These are phyloP conservation scores for Copidosoma aretas DNA, from an alignment of 2,888 invertebrate genomes.

Conservation along the genomic window DNA sequence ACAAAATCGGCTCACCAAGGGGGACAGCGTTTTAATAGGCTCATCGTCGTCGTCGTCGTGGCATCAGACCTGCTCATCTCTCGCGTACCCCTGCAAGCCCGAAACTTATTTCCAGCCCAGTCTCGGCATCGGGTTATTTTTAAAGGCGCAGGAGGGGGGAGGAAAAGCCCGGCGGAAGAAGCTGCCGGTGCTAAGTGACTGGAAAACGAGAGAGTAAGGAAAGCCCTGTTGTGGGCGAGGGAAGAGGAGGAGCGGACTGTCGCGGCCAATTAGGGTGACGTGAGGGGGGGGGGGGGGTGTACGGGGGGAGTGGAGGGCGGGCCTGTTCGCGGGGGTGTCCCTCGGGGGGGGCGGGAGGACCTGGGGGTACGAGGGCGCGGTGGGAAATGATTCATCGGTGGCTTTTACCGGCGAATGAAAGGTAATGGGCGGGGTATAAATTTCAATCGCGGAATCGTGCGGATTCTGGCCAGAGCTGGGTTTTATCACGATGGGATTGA, in stretches of 20 bases:
- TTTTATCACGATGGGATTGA: too few relatives aligned
- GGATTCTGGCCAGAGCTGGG: too few relatives aligned
- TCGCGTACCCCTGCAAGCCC: neutral
- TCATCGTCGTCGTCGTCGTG: slow-evolving; percentile 22
- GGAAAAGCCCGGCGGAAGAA: slow-evolving; percentile 16
- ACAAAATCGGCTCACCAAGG: neutral
- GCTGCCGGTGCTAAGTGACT: slow-evolving; percentile 19
- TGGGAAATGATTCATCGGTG: too few relatives aligned
- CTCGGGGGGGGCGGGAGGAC: too few relatives aligned
- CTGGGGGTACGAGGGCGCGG: too few relatives aligned
- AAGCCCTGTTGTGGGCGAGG: neutral
- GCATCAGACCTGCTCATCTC: slow-evolving; percentile 18
- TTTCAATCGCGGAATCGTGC: too few relatives aligned
- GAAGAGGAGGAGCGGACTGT: slow-evolving; percentile 2
- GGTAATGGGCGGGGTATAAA: too few relatives aligned
- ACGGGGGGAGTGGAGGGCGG: too few relatives aligned
- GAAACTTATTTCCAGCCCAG: slow-evolving; percentile 27
- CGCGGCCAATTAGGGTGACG: slow-evolving; percentile 26
- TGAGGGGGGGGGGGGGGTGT: too few relatives aligned
- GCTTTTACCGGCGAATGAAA: too few relatives aligned
- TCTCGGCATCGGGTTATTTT: slow-evolving; percentile 34
- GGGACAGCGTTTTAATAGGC: slow-evolving; percentile 6
- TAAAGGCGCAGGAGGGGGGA: neutral
- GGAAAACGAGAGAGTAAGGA: slow-evolving; percentile 19
- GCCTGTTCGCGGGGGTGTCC: too few relatives aligned